Conservation (phyloP, 2,888 invertebrate species). For the Helobdella robusta region DNA sequence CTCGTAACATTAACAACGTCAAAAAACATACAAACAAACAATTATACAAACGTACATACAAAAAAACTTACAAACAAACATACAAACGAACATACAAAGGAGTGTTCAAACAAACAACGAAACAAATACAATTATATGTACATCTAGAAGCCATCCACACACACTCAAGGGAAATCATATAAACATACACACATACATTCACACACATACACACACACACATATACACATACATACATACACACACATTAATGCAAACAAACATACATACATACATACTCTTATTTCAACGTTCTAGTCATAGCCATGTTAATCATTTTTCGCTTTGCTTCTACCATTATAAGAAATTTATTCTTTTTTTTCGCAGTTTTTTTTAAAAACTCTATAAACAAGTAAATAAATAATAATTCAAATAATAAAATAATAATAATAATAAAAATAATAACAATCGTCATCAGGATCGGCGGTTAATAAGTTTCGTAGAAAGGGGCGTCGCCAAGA, state of each 20-base stretch:
- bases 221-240: too few species aligned
- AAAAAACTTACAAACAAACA: not conserved
- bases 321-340: not conserved
- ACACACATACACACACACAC: too few species aligned
- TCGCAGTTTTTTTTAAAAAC: not conserved
- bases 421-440: not conserved
- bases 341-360: not conserved
- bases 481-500: too few species aligned
- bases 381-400: not conserved
- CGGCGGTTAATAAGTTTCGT: too few species aligned
- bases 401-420: not conserved
- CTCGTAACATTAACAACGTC: too few species aligned
- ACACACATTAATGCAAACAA: not conserved
- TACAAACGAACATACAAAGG: not conserved
- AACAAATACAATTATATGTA: not conserved
- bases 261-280: too few species aligned
- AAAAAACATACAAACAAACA: too few species aligned
- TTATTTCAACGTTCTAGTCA: too few species aligned
- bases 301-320: too few species aligned
- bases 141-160: not conserved
- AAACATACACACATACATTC: not conserved
- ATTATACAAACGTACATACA: too few species aligned
- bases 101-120: not conserved
- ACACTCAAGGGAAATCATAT: not conserved
- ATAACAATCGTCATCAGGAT: too few species aligned